These are phyloP conservation scores for Corvus moneduloides DNA, from an alignment of 2,113 vertebrate species.

Conservation along the genomic window DNA sequence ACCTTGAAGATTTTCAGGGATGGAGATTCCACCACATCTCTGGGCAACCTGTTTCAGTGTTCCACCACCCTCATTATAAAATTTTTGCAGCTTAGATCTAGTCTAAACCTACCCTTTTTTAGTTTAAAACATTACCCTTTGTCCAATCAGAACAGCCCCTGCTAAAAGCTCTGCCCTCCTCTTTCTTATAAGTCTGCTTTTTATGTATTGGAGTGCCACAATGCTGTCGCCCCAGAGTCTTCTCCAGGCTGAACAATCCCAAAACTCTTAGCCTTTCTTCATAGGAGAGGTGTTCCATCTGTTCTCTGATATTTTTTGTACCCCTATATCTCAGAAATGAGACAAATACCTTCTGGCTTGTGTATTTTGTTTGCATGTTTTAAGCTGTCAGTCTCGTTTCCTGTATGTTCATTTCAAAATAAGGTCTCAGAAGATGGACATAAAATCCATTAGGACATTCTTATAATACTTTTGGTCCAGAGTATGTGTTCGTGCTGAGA, in stretches of 20 bases:
- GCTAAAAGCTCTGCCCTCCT: neutral
- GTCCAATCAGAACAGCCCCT: rapidly evolving
- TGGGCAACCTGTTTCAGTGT: neutral
- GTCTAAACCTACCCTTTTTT: neutral
- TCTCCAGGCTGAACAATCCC: neutral
- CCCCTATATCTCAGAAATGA: neutral
- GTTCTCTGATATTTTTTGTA: neutral
- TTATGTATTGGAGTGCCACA: rapidly evolving
- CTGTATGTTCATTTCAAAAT: neutral
- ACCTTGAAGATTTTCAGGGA: neutral
- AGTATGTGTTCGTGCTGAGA: neutral
- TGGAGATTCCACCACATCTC: neutral
- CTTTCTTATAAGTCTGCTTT: neutral
- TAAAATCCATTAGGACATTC: neutral
- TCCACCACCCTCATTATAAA: neutral
- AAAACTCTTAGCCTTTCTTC: neutral
- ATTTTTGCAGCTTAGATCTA: neutral
- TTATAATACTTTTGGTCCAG: neutral
- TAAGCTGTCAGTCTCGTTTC: neutral
- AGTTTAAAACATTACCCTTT: neutral
- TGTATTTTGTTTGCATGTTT: neutral
- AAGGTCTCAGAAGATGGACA: neutral
- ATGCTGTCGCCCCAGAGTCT: neutral
- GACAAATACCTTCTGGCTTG: neutral
- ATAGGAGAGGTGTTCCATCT: neutral